Base-by-base conservation (phyloP, 2,888 invertebrate species). In the Drosophila anomelani region DNA sequence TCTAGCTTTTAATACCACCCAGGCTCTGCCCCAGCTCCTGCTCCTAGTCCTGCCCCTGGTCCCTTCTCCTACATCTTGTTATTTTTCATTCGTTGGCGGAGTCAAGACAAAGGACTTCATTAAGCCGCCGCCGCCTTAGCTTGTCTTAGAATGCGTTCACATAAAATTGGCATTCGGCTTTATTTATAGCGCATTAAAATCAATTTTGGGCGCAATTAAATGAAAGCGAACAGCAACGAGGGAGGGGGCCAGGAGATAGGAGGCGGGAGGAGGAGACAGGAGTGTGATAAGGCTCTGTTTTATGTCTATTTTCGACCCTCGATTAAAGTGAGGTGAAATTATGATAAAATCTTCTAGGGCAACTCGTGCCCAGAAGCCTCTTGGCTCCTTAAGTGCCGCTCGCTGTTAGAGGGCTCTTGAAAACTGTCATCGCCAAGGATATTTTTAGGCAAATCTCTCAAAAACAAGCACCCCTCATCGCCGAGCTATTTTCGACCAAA, bases 171-270 rank as follows among this genome's bases (percentile, higher is more conserved):
- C 78, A 75, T 57, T 73, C 70, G 58, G 56, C 67, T 82, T 77
- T 85, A 85, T 85, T 87, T 85, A 87, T 85, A 85, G 88, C 80
- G 64, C 78, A 85, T 87, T 85, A 79, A 86, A 85, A 82, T 87
- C 88, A 87, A 87, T 82, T 85, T 85, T 71, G 75, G 75, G 75
- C 83, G 79, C 85, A 82, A 85, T 85, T 82, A 76, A 85, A 80
- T 78, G 55, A 72, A 46, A 43, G 34, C 51, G 66, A 79, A 66
- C 55, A 67, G 46, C 58, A 38, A 44, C 32, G 13, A 20, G n/a
- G 26, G n/a, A 41, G 39, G 44, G 47, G 59, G 20, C n/a, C 20
- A 6, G 34, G 54, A 58, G 8, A 8, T 8, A 64, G 29, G 55
- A 59, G 49, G 17, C 32, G 68, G 47, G 46, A 64, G 26, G 13